Evolutionary conservation across 2,113 vertebrate genomes (phyloP), one percentile per base, ranked within the genome.

Genomic region (Callipepla californica): DNA sequence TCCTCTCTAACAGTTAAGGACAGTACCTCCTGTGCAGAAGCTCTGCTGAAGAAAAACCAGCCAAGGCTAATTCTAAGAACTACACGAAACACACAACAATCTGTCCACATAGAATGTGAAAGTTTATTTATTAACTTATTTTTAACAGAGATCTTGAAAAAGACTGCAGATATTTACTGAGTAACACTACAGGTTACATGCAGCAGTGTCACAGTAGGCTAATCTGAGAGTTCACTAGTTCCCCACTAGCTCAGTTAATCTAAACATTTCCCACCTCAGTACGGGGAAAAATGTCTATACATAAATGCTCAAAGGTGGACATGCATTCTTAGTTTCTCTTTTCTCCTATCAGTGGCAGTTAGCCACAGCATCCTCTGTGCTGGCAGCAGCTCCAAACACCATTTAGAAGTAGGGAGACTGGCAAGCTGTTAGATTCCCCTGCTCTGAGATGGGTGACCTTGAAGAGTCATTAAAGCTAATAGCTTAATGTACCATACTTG

Each of bases 291-390:
- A 38, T 3, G 3, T 22, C 26, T 22, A 2, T 11, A 30, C 14
- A 36, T 48, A 23, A 62, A 65, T 57, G 8, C 21, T 40, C 12
- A 7, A 36, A 32, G 22, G 6, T 82, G 28, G 12, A 12, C 20
- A 36, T 36, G 2, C 28, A 26, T 25, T 16, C 14, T 26, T 57
- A 1, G 0, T 11, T 7, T 8, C 32, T 47, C 18, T 8, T 51
- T 61, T 78, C 15, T 12, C 25, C 28, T 12, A 3, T n/a, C 26
- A 4, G 1, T 2, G 32, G 62, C 28, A 75, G 36, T 18, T 20
- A 26, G 13, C 50, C 68, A 10, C 13, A 21, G 23, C 32, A 44
- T 5, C 38, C 21, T 72, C 53, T 4, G 0, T 15, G 8, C 11
- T 32, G 48, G 30, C 32, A 77, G 36, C 1, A 3, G 6, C 28